phyloP scores from a whole-genome alignment of 2,888 invertebrate genomes.

The Ecdyonurus torrentis region DNA sequence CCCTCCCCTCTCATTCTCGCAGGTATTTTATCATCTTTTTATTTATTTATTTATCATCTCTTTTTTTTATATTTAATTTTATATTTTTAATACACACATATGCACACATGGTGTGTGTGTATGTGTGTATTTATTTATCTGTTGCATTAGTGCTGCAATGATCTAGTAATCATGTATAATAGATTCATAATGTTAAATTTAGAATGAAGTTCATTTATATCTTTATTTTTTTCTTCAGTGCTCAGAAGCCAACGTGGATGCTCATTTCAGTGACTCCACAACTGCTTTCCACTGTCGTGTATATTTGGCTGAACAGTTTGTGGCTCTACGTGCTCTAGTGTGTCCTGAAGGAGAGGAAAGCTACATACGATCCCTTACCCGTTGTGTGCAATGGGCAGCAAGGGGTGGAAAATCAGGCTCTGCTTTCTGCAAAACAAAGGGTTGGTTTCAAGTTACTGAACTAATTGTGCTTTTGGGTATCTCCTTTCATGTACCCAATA shows the following conservation, averaged over 20 bases:
- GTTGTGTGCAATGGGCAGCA: constrained; percentile 83
- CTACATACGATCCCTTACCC: constrained; percentile 69
- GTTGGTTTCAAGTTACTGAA: constrained; percentile 25
- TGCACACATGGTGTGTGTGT: no score
- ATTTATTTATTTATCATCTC: no score
- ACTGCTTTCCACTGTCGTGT: constrained; percentile 81
- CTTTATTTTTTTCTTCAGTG: no score
- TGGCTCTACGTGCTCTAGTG: constrained; percentile 45
- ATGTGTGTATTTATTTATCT: no score
- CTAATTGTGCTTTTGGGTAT: constrained; percentile 6
- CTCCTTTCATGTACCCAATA: not conserved
- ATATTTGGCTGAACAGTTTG: constrained; percentile 84
- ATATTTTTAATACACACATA: no score
- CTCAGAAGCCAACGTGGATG: constrained; percentile 24
- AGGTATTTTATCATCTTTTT: no score
- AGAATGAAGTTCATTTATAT: no score
- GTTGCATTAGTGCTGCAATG: no score
- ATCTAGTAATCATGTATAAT: no score
- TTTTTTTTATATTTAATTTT: no score
- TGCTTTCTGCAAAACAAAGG: constrained; percentile 83
- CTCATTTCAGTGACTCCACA: constrained; percentile 37
- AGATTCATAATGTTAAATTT: no score
- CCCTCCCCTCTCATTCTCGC: no score
- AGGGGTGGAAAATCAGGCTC: constrained; percentile 96
- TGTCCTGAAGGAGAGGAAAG: constrained; percentile 50